phyloP scores from a whole-genome alignment of 2,888 invertebrate species.

The Ephialtes manifestator region DNA sequence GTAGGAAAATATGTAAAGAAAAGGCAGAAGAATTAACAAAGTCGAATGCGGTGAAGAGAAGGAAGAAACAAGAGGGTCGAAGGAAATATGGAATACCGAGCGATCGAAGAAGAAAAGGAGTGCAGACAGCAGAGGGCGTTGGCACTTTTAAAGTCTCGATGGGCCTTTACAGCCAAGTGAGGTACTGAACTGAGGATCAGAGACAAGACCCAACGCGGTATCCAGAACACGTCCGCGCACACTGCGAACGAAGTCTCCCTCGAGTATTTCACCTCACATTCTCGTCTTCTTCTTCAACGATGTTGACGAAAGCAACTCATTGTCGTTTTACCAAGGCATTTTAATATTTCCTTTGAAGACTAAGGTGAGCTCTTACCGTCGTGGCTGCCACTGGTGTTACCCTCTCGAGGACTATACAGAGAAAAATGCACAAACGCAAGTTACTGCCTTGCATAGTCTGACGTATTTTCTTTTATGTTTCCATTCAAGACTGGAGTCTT shows the following conservation, averaged over 20 bases:
- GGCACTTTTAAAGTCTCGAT: not conserved
- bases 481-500: not conserved
- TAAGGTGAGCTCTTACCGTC: conserved; percentile 65
- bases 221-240: conserved; percentile 83
- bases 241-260: conserved; percentile 65
- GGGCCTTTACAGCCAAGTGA: not conserved
- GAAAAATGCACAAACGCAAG: not conserved
- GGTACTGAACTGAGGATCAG: conserved; percentile 4
- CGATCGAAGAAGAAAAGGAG: conserved; percentile 18
- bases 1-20: not conserved
- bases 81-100: conserved; percentile 12
- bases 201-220: conserved; percentile 48
- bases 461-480: not conserved
- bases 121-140: not conserved
- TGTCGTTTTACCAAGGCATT: conserved; percentile 80
- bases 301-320: conserved; percentile 75
- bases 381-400: conserved; percentile 76
- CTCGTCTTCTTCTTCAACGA: conserved; percentile 17
- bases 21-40: not conserved
- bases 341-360: conserved; percentile 81
- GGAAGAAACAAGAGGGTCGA: not conserved
- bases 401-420: conserved; percentile 29
- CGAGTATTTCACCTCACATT: conserved; percentile 36
- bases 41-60: not conserved
- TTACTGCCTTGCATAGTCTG: not conserved